Base-by-base conservation (phyloP, 1,140 invertebrate genomes). In the Bradysia coprophila region DNA sequence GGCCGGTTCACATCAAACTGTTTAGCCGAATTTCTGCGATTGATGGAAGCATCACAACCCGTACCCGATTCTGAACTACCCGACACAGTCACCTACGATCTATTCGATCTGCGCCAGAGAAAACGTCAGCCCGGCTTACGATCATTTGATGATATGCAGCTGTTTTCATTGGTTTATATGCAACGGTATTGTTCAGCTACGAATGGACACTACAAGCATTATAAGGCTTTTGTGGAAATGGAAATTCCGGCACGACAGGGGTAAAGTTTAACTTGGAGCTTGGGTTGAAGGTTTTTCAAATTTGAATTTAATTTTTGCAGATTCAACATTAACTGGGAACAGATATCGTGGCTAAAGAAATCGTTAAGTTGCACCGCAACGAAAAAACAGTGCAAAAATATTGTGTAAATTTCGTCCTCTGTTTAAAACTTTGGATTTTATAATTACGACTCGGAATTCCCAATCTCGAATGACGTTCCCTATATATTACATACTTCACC, bases 241-340 rank as follows among this genome's bases (percentile, higher is more conserved):
- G 49, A 56, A 43, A 32, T 59, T 34, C 49, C 57, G 2, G 56
- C 59, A 42, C 42, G 54, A 16, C 52, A 59, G 43, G 46, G 59
- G 57, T 59, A 43, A 48, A 45, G 45, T 13, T 20, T 2, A 41
- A 3, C 9, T n/a, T 2, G 21, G n/a, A 11, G 24, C 0, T 42
- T 10, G 13, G 8, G 33, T n/a, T 32, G 20, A 38, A 36, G 23
- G 24, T 22, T 44, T 18, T 33, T 34, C 10, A 18, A 23, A n/a
- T 36, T 28, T 42, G 43, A 38, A 37, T 38, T 36, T 28, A 34
- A 43, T 33, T 44, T 24, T 40, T 51, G 15, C 38, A 59, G 57
- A 32, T 59, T 59, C 40, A 57, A 59, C 38, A 55, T 56, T 41
- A 56, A 54, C 15, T 59, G 57, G 57, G 52, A 57, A 41, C 57